A percentile compares a stretch with the other conserved stretches of the same genome.
These are phyloP conservation scores for Chaitophorus viminalis DNA, from an alignment of 2,888 invertebrate species.

Conservation along the genomic window DNA sequence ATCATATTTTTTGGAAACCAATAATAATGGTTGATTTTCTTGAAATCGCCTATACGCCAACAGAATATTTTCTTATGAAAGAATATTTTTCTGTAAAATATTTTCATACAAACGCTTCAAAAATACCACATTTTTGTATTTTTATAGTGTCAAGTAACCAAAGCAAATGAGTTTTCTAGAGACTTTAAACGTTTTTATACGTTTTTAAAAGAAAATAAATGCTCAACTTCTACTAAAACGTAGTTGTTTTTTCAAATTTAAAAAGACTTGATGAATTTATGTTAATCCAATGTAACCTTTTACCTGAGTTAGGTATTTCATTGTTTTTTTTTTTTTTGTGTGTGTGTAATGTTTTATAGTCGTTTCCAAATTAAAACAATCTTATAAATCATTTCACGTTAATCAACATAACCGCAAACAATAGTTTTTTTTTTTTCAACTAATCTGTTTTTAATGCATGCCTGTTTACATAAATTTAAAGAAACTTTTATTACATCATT, in stretches of 20 bases:
- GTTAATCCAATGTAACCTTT: background rate
- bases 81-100: too few species aligned
- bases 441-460: slow-evolving; percentile 33
- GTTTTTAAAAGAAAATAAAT: background rate
- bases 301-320: background rate
- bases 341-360: background rate
- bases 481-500: slow-evolving; percentile 18
- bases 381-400: slow-evolving; percentile 3
- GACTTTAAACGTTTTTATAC: too few species aligned
- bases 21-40: too few species aligned
- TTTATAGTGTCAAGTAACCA: too few species aligned
- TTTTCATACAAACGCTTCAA: too few species aligned
- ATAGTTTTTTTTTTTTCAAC: slow-evolving; percentile 25
- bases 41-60: too few species aligned
- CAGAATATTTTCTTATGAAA: too few species aligned
- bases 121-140: too few species aligned
- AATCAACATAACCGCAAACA: slow-evolving; percentile 10
- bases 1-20: too few species aligned
- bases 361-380: background rate
- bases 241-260: background rate
- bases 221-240: background rate
- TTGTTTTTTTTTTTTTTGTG: background rate
- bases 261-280: background rate
- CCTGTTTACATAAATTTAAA: slow-evolving; percentile 18
- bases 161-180: too few species aligned